Evolutionary conservation across 2,888 invertebrate genomes (phyloP).

Genomic region (Agrochola lota): DNA sequence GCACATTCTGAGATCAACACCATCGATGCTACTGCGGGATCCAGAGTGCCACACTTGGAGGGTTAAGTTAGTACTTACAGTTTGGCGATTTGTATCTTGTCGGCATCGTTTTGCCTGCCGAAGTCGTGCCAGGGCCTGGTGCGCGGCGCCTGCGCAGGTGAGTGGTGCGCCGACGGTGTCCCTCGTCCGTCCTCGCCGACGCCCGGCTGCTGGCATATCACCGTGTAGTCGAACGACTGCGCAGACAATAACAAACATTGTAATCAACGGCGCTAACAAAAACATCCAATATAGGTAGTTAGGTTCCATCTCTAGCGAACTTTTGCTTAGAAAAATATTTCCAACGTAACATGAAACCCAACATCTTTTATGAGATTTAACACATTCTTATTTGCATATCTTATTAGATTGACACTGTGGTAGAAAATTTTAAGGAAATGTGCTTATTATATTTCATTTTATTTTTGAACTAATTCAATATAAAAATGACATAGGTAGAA

Average conservation of each 20-base stretch:
- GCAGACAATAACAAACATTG: constrained; percentile 46
- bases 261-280: constrained; percentile 4
- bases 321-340: constrained; percentile 11
- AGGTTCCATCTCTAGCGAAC: not conserved
- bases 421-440: constrained; percentile 15
- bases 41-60: constrained; percentile 17
- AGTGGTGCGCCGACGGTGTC: constrained; percentile 91
- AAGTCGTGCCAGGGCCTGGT: constrained; percentile 98
- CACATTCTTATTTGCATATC: constrained; percentile 56
- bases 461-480: constrained; percentile 1
- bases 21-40: constrained; percentile 20
- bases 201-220: constrained; percentile 94
- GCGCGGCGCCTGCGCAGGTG: constrained; percentile 91
- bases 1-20: constrained; percentile 47
- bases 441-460: constrained; percentile 4
- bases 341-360: constrained; percentile 18
- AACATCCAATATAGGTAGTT: not conserved
- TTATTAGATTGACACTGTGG: constrained; percentile 39
- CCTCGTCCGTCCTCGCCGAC: constrained; percentile 90
- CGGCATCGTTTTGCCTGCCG: constrained; percentile 97
- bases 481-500: too few relatives aligned
- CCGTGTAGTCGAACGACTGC: constrained; percentile 98
- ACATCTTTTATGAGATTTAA: constrained; percentile 29
- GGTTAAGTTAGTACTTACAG: constrained; percentile 93
- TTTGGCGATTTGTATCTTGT: constrained; percentile 99